Evolutionary conservation across 92 coral and sea anemone genomes (phyloP).

Genomic region (Bergia puertoricense): DNA sequence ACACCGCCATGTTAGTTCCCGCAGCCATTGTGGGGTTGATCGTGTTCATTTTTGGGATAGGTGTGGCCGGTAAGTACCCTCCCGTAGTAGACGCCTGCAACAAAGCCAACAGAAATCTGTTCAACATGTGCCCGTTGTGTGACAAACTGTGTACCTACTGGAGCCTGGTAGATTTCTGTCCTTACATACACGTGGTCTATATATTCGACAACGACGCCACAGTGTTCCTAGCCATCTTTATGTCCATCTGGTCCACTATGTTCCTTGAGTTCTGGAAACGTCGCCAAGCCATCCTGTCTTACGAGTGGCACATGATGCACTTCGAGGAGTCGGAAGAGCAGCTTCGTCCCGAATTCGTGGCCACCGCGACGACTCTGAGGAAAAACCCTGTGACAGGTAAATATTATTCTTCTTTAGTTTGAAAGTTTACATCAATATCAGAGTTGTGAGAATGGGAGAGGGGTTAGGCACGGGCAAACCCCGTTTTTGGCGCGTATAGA

Average conservation of each 20-base stretch:
- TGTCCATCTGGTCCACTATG: conserved; percentile 98
- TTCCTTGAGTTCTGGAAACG: conserved; percentile 99
- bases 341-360: conserved; percentile 90
- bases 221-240: conserved; percentile 83
- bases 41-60: conserved; percentile 41
- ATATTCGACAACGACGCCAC: conserved; percentile 91
- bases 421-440: too few relatives aligned
- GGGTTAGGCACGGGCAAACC: too few relatives aligned
- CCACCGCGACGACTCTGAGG: conserved; percentile 77
- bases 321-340: conserved; percentile 93
- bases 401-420: not conserved
- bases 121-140: conserved; percentile 44
- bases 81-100: conserved; percentile 38
- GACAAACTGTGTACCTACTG: conserved; percentile 61
- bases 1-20: conserved; percentile 92
- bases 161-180: conserved; percentile 76
- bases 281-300: conserved; percentile 86
- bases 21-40: conserved; percentile 86
- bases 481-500: too few relatives aligned
- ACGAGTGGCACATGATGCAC: conserved; percentile 95
- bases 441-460: too few relatives aligned
- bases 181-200: conserved; percentile 75
- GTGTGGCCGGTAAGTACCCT: conserved; percentile 31
- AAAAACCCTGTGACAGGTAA: conserved; percentile 70
- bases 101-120: conserved; percentile 22